Percentiles rank a stretch among this genome's conserved stretches.
Evolutionary conservation across 2,113 vertebrate species (phyloP).

Genomic region (Todiramphus saurophagus): DNA sequence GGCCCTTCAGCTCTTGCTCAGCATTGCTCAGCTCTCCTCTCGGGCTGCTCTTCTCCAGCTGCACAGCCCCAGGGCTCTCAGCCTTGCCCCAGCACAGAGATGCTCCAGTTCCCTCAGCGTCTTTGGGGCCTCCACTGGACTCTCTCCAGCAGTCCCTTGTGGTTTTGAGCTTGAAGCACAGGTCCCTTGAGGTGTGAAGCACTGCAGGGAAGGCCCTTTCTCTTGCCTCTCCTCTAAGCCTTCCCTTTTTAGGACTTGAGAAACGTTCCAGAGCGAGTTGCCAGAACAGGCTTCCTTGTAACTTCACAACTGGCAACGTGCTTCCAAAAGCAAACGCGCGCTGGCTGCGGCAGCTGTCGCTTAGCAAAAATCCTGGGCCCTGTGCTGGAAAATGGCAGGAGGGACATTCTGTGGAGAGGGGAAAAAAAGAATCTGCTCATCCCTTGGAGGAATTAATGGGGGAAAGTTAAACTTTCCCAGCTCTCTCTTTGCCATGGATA

Average conservation of each 20-base stretch:
- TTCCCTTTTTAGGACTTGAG: conserved; percentile 13
- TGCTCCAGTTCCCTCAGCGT: background rate
- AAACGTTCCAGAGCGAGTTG: background rate
- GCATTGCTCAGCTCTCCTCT: background rate
- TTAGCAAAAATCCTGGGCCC: background rate
- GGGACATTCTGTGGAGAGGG: background rate
- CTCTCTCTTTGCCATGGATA: background rate
- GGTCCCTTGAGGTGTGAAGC: background rate
- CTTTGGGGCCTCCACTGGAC: background rate
- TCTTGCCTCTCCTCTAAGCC: background rate
- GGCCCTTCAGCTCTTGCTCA: too few relatives aligned
- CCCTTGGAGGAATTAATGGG: background rate
- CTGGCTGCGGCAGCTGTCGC: conserved; percentile 3
- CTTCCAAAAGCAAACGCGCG: background rate
- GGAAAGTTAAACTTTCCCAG: background rate
- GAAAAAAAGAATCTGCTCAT: background rate
- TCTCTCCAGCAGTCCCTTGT: background rate
- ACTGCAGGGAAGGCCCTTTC: background rate
- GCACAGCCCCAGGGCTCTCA: background rate
- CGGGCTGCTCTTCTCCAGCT: background rate
- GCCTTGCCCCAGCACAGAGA: background rate
- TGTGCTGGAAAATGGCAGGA: background rate
- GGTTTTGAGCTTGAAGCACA: background rate
- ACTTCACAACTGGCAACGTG: background rate
- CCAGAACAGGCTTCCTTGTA: background rate